Conservation (phyloP, 2,797 vertebrate species). For the Lithobates pipiens region DNA sequence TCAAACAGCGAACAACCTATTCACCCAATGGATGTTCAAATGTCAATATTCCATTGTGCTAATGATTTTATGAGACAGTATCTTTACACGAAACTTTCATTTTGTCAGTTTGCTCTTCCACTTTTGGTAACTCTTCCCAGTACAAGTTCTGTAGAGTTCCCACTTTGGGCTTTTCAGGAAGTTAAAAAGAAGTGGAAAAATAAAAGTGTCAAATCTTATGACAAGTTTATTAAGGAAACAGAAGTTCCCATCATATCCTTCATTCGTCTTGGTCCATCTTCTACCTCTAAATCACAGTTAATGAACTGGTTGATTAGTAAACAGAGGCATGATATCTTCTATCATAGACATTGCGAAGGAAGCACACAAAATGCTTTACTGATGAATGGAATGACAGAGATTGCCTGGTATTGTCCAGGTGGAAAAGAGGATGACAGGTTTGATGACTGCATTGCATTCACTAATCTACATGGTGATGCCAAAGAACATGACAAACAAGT, state of each 20-base stretch:
- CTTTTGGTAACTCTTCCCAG: conserved; percentile 74
- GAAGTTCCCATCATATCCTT: conserved; percentile 74
- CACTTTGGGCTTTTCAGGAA: conserved; percentile 72
- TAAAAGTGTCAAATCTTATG: conserved; percentile 50
- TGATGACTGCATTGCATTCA: conserved; percentile 66
- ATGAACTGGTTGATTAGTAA: conserved; percentile 69
- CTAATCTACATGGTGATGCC: conserved; percentile 72
- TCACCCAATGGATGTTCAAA: conserved; percentile 78
- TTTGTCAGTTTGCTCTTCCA: conserved; percentile 79
- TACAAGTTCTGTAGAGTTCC: conserved; percentile 70
- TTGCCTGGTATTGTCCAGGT: conserved; percentile 66
- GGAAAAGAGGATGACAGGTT: conserved; percentile 63
- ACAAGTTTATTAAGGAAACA: conserved; percentile 67
- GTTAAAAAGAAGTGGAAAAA: conserved; percentile 62
- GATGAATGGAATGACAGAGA: conserved; percentile 68
- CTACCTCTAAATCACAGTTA: conserved; percentile 66
- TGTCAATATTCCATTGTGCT: conserved; percentile 75
- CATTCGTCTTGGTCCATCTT: conserved; percentile 70
- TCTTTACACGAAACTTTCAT: conserved; percentile 72
- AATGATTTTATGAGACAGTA: conserved; percentile 74
- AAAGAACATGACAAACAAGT: conserved; percentile 66
- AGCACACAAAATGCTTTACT: conserved; percentile 64
- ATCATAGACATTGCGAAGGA: conserved; percentile 66
- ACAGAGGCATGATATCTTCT: conserved; percentile 67
- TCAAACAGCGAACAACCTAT: conserved; percentile 34